phyloP scores from a whole-genome alignment of 2,113 vertebrate species.

The Strigops habroptila region DNA sequence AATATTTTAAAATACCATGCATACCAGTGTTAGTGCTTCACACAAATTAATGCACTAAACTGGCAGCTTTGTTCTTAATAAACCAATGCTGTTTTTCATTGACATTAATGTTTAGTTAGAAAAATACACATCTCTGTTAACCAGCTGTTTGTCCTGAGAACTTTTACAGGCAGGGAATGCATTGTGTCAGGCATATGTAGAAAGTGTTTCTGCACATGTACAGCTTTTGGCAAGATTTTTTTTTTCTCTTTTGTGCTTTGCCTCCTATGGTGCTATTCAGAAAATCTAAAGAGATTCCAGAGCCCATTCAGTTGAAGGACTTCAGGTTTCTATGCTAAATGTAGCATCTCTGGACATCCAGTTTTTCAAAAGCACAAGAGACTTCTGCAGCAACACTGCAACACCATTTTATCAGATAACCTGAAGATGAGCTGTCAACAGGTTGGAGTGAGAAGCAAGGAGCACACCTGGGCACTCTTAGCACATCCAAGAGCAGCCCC shows the following conservation, averaged over 20 bases:
- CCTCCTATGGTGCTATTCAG: neutral
- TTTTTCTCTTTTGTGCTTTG: neutral
- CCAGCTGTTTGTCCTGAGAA: neutral
- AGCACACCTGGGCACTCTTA: neutral
- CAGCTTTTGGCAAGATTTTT: neutral
- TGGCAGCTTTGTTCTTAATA: neutral
- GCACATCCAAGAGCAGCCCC: neutral
- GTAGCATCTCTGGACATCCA: neutral
- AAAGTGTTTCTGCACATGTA: neutral
- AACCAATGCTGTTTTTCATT: neutral
- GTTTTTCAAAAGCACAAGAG: neutral
- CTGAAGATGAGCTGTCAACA: neutral
- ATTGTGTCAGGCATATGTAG: neutral
- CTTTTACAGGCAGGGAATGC: neutral
- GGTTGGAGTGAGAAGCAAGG: neutral
- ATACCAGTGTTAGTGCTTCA: neutral
- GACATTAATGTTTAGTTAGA: neutral
- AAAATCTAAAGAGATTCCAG: neutral
- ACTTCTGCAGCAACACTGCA: neutral
- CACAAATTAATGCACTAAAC: neutral
- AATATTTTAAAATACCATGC: neutral
- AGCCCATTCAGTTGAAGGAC: neutral
- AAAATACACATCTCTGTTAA: neutral
- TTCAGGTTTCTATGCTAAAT: neutral
- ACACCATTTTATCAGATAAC: neutral